Evolutionary conservation across 2,888 invertebrate genomes (phyloP).

Genomic region (Cantharis rustica): DNA sequence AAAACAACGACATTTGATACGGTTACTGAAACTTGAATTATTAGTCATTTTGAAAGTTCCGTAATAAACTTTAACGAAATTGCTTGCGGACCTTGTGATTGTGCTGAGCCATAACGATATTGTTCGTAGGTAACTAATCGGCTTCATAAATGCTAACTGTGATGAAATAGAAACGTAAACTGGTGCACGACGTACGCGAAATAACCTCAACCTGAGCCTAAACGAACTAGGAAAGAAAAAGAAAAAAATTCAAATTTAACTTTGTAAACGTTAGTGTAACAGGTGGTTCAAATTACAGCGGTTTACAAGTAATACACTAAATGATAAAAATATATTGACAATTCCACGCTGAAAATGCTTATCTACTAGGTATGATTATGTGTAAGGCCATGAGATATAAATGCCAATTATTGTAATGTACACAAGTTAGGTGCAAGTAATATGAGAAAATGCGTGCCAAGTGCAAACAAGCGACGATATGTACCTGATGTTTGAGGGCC

Average conservation of each 20-base stretch:
- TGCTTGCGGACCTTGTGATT: conserved; percentile 17
- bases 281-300: conserved; percentile 54
- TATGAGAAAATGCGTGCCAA: conserved; percentile 23
- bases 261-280: conserved; percentile 44
- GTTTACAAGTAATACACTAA: conserved; percentile 50
- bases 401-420: conserved; percentile 29
- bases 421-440: conserved; percentile 21
- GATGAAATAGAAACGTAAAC: conserved; percentile 17
- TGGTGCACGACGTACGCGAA: conserved; percentile 23
- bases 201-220: conserved; percentile 6
- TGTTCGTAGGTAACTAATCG: conserved; percentile 9
- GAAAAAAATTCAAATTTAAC: conserved; percentile 34
- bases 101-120: conserved; percentile 9
- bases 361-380: conserved; percentile 26
- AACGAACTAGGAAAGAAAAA: conserved; percentile 14
- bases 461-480: conserved; percentile 26
- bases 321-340: conserved; percentile 45
- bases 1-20: not conserved
- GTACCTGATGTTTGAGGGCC: conserved; percentile 58
- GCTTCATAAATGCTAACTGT: conserved; percentile 16
- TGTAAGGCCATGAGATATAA: conserved; percentile 33
- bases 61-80: conserved; percentile 11
- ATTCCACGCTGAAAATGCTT: conserved; percentile 32
- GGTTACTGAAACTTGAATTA: not conserved
- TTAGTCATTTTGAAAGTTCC: not conserved